Evolutionary conservation across 2,888 invertebrate species (phyloP).

Genomic region (Pandemis cinnamomeana): DNA sequence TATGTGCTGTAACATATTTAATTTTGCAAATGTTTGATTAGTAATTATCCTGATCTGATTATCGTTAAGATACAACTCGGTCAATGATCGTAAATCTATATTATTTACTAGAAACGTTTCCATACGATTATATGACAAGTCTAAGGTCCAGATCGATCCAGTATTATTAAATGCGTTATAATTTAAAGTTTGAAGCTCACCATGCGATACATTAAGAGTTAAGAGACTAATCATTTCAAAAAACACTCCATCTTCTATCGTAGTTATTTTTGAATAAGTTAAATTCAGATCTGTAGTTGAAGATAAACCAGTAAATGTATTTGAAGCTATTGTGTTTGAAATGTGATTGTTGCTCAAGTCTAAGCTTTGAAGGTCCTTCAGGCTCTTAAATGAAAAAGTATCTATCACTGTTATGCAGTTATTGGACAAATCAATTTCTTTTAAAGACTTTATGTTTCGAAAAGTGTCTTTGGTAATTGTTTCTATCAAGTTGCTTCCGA

Average conservation of each 20-base stretch:
- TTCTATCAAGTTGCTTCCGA: conserved; percentile 1
- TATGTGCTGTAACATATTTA: conserved; percentile 6
- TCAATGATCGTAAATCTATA: neutral
- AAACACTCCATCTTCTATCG: conserved; percentile 42
- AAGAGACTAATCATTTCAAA: conserved; percentile 33
- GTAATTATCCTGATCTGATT: conserved; percentile 15
- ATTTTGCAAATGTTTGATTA: conserved; percentile 8
- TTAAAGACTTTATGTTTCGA: neutral
- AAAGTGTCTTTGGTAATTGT: conserved; percentile 11
- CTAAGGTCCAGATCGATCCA: conserved; percentile 8
- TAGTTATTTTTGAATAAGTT: conserved; percentile 30
- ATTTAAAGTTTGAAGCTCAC: conserved; percentile 7
- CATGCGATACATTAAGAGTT: conserved; percentile 12
- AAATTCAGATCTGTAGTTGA: conserved; percentile 32
- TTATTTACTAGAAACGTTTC: conserved; percentile 14
- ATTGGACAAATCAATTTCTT: conserved; percentile 22
- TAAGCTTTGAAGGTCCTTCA: conserved; percentile 36
- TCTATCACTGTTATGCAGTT: conserved; percentile 36
- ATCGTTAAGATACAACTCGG: conserved; percentile 4
- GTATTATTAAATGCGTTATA: conserved; percentile 22
- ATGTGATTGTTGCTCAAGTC: conserved; percentile 41
- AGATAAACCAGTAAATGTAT: conserved; percentile 39
- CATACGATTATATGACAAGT: conserved; percentile 22
- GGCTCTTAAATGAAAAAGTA: conserved; percentile 37
- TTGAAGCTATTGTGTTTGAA: conserved; percentile 22